Evolutionary conservation across 1,140 invertebrate species (phyloP).

Genomic region (Vollenhovia emeryi): DNA sequence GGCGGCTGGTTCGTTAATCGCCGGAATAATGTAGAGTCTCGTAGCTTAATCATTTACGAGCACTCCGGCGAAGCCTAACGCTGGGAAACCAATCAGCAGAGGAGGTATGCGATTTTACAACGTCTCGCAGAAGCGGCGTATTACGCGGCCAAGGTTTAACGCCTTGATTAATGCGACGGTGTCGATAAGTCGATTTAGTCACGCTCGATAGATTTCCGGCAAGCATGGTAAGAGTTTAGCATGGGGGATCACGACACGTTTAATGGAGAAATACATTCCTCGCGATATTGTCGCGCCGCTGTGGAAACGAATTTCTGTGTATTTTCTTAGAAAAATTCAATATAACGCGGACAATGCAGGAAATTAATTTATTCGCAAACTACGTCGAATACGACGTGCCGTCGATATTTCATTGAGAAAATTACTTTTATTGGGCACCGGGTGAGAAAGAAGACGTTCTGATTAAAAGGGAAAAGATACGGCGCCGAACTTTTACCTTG

Average conservation of each 20-base stretch:
- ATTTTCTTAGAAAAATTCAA: not conserved
- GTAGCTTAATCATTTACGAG: conserved; percentile 54
- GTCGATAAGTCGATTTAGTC: conserved; percentile 26
- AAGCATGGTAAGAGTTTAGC: not conserved
- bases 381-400: not conserved
- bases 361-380: conserved; percentile 24
- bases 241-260: not conserved
- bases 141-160: conserved; percentile 11
- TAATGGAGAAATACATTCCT: not conserved
- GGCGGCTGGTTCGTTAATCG: conserved; percentile 38
- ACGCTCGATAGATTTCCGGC: conserved; percentile 1
- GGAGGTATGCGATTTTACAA: conserved; percentile 18
- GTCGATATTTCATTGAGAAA: conserved; percentile 17
- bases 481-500: not conserved
- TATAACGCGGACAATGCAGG: not conserved
- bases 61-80: conserved; percentile 20
- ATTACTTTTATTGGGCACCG: not conserved
- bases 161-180: conserved; percentile 19
- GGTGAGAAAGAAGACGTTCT: not conserved
- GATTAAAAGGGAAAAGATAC: conserved; percentile 12
- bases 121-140: not conserved
- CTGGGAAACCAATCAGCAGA: not conserved
- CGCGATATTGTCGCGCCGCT: not conserved
- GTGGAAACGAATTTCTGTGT: not conserved
- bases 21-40: conserved; percentile 42